These are phyloP conservation scores for Octomys mimax DNA, from an alignment of 2,797 vertebrate genomes.

Conservation along the genomic window DNA sequence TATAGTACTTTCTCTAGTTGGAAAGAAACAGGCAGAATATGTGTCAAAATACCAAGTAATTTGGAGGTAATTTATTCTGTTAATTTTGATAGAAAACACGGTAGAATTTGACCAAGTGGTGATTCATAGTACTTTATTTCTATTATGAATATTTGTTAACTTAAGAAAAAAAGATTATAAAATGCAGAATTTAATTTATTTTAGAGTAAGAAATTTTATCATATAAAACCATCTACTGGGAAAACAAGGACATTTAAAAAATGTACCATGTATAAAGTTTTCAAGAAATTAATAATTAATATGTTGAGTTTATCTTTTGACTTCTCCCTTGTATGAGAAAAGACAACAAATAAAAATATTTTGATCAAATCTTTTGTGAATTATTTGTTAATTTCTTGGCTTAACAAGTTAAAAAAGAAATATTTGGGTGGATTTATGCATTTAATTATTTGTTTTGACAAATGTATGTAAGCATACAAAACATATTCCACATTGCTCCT, in stretches of 20 bases:
- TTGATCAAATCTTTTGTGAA: neutral
- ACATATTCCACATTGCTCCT: neutral
- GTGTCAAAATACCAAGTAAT: neutral
- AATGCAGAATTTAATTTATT: neutral
- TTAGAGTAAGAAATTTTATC: neutral
- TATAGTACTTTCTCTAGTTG: neutral
- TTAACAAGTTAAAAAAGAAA: neutral
- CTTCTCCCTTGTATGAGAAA: neutral
- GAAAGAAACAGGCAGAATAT: neutral
- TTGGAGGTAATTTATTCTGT: accelerated
- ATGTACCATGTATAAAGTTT: neutral
- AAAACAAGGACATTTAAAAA: neutral
- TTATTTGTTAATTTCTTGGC: neutral
- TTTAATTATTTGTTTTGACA: neutral
- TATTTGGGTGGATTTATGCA: neutral
- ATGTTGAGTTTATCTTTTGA: neutral
- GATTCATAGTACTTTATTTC: neutral
- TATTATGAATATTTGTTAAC: neutral
- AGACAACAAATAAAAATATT: neutral
- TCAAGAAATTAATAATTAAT: neutral
- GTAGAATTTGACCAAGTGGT: neutral
- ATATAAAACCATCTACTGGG: neutral
- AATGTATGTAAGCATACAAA: neutral
- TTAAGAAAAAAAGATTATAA: neutral
- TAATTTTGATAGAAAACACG: neutral